Base-by-base conservation (phyloP, 2,888 invertebrate genomes). In the Lasioglossum zephyrum region DNA sequence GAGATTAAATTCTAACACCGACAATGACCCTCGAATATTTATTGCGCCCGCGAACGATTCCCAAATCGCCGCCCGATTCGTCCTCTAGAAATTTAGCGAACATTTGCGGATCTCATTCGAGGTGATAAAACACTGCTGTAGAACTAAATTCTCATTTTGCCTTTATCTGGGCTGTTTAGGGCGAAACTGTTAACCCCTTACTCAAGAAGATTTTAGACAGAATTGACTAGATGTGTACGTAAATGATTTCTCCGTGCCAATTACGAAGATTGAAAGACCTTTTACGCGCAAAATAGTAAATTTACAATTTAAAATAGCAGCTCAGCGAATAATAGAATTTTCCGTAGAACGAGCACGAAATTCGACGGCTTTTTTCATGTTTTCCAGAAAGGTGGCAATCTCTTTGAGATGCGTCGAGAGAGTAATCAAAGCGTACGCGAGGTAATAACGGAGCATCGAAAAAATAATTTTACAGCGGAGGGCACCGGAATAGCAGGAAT, bases 1-100 rank as follows among this genome's bases (percentile, higher is more conserved):
- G 31, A 74, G 57, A 74, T 63, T 36, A 47, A 39, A 81, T 75
- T 70, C 53, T 26, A 11, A 22, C 73, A 18, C 11, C n/a, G 11
- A 26, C 11, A 26, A 36, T 18, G 6, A 22, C 26, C n/a, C 44
- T 47, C 26, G 26, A 73, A 47, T 73, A 73, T 73, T 73, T 73
- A 73, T 73, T 70, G 70, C 41, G 5, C 5, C n/a, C 16, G 39
- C 36, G 22, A 57, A 57, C 57, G 57, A 57, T 57, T 39, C 8
- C 36, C 69, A 22, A 36, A 69, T 63, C 31, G 31, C 18, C 3
- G 39, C 39, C 39, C 39, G 22, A 39, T 69, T 39, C 22, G 22
- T 39, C 63, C 31, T 18, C 4, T 5, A 31, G 31, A 63, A 63
- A 63, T 63, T 63, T 63, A 63, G 16, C 63, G 31, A 8, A 63